Evolutionary conservation across 2,888 invertebrate species (phyloP), one percentile per base, ranked within the genome.

Genomic region (Dynastes hyllus): DNA sequence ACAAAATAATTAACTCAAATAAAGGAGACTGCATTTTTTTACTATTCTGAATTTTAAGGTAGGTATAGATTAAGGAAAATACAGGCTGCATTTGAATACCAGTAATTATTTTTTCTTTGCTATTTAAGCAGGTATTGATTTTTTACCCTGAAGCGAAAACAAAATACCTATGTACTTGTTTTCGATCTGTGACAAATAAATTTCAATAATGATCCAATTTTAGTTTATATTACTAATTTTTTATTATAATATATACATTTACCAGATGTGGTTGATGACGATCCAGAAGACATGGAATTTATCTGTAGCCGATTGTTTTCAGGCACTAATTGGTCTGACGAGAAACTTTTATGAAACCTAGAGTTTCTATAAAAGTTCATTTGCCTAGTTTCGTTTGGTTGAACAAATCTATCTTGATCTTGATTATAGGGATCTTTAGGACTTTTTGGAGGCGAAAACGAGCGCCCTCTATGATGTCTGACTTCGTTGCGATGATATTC

Each of bases 361-460:
- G 87, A 80, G 11, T 81, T 78, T 16, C 78, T 79, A 22, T 70
- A 78, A 55, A 78, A 45, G 11, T 32, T 80, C n/a, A 40, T 58
- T 32, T 71, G 50, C 27, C 71, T 71, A 50, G 32, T 67, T 11
- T 65, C 73, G n/a, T 77, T 66, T 2, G 71, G 66, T 50, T 76
- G 63, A 22, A 81, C 73, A 29, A 82, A 81, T 9, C 82, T 69
- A 9, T 78, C 80, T 22, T 79, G 78, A 32, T 67, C 77, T 2
- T 67, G 29, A n/a, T 2, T 45, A 2, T 67, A 76, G 3, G 77
- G 32, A 32, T 78, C 82, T 75, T 81, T 78, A 73, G 78, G 82
- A 32, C 81, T 79, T 78, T 84, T 86, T 13, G 87, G 88, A 9
- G 89, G 89, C 13, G 88, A 88, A 80, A 88, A 88, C 6, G 89